These are phyloP conservation scores for Anoplolepis gracilipes DNA, from an alignment of 1,140 invertebrate genomes.

Conservation along the genomic window DNA sequence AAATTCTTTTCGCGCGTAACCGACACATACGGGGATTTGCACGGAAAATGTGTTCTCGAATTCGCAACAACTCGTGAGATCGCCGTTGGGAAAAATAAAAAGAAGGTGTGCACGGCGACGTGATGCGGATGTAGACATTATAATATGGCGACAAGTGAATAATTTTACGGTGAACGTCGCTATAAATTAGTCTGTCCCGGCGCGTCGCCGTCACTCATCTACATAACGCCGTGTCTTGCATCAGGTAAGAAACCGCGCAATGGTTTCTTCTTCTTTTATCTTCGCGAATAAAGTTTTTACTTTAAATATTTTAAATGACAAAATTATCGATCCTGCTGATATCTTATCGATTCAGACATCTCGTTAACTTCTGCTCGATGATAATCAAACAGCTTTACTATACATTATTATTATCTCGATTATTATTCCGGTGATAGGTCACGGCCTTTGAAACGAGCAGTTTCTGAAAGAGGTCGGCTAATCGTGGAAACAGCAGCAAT, in stretches of 20 bases:
- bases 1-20: neutral
- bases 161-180: constrained; percentile 72
- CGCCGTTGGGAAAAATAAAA: neutral
- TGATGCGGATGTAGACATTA: constrained; percentile 57
- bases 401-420: neutral
- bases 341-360: neutral
- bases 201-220: constrained; percentile 69
- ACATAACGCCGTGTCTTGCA: constrained; percentile 69
- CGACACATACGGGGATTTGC: neutral
- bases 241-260: constrained; percentile 60
- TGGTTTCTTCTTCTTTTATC: neutral
- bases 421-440: neutral
- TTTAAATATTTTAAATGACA: neutral
- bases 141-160: constrained; percentile 72
- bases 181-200: constrained; percentile 74
- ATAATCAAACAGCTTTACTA: neutral
- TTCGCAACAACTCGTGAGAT: neutral
- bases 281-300: neutral
- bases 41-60: neutral
- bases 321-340: neutral
- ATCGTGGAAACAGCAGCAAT: constrained; percentile 36
- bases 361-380: neutral
- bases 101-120: constrained; percentile 1
- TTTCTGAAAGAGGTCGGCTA: constrained; percentile 29
- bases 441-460: neutral